phyloP scores from a whole-genome alignment of 2,113 vertebrate species.

The Chaetura pelagica region DNA sequence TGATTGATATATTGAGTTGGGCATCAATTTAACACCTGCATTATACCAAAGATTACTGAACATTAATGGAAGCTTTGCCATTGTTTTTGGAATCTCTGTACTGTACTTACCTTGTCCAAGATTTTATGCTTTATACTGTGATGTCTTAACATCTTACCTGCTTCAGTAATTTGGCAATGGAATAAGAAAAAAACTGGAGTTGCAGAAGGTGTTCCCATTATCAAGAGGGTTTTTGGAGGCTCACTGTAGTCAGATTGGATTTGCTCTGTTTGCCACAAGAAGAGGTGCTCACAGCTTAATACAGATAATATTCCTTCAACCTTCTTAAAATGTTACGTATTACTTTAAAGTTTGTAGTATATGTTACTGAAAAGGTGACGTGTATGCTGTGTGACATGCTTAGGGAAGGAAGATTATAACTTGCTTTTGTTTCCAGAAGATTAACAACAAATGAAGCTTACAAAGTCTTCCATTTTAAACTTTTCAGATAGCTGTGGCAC shows the following conservation, averaged over 20 bases:
- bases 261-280: background rate
- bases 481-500: slow-evolving; percentile 85
- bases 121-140: background rate
- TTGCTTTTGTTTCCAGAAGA: background rate
- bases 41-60: background rate
- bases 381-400: too few species aligned
- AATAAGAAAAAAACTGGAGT: background rate
- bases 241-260: background rate
- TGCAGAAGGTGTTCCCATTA: background rate
- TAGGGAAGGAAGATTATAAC: background rate
- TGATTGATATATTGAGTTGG: background rate
- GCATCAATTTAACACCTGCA: background rate
- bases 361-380: background rate
- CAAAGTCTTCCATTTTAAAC: background rate
- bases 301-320: background rate
- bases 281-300: background rate
- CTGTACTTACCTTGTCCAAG: background rate
- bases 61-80: background rate
- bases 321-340: background rate
- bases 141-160: background rate
- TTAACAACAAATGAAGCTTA: background rate
- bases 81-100: background rate
- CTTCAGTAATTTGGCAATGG: background rate
- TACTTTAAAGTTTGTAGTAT: background rate
- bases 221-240: background rate